Evolutionary conservation across 2,888 invertebrate species (phyloP), one percentile per base, ranked within the genome.

Genomic region (Corythucha ciliata): DNA sequence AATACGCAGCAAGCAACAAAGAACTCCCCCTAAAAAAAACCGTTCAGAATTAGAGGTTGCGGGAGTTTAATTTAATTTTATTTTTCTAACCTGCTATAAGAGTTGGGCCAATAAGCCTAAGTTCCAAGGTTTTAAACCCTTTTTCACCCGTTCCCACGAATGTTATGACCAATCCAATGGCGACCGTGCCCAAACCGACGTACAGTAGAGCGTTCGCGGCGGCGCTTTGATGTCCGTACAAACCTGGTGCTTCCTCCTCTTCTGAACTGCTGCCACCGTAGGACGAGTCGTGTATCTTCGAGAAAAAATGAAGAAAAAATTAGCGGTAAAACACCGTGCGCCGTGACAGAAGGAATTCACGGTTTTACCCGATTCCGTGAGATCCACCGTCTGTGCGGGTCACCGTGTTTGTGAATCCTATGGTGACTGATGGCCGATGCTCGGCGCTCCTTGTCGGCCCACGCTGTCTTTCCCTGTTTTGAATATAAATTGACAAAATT

Each of bases 111-210:
- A 89, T 86, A 65, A 89, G 76, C 63, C 87, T 79, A 62, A 90
- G 73, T 67, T 87, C 88, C 58, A 84, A 79, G 59, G 89, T 88
- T 71, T 80, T 86, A 78, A 83, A 88, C 71, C 80, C 77, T 72
- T 88, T 87, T 72, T 89, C 89, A 64, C 89, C 89, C 59, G 88
- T 86, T 62, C 88, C 89, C 59, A 89, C 88, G 72, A 89, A 88
- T 67, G 86, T 85, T 63, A 89, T 85, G 63, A 89, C 83, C 64
- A 87, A 78, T 51, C 89, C 90, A 61, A 89, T 74, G 21, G 88
- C 84, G 55, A 87, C 80, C 21, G 81, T 83, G 60, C 82, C 85
- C 60, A 90, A 76, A 49, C 89, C 89, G 45, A 88, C 84, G 70
- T 89, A 89, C 50, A 90, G 77, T 58, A 89, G 77, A 58, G 86